Evolutionary conservation across 2,113 vertebrate genomes (phyloP).

Genomic region (Spermophilus dauricus): DNA sequence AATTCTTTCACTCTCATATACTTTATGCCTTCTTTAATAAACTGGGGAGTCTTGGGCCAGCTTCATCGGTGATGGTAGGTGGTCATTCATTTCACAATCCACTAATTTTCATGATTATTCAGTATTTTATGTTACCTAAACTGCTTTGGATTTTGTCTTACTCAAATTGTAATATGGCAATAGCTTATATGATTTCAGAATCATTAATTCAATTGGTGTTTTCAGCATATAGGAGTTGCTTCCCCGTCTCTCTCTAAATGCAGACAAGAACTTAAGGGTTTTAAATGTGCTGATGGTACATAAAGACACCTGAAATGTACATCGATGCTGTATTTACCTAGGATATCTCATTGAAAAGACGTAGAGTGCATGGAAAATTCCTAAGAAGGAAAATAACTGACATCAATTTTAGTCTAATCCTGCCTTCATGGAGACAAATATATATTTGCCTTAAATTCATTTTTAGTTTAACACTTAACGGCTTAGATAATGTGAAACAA

Average conservation of each 20-base stretch:
- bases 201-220: constrained; percentile 75
- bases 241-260: constrained; percentile 13
- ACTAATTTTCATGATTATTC: constrained; percentile 80
- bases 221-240: neutral
- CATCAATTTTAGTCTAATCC: neutral
- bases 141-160: constrained; percentile 72
- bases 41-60: constrained; percentile 69
- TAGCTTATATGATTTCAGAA: constrained; percentile 73
- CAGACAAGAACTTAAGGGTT: constrained; percentile 16
- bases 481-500: neutral
- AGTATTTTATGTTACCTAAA: constrained; percentile 80
- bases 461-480: neutral
- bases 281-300: neutral
- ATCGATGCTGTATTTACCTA: neutral
- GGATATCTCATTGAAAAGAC: neutral
- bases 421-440: neutral
- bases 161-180: constrained; percentile 65
- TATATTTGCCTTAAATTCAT: neutral
- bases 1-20: constrained; percentile 78
- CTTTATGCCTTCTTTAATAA: constrained; percentile 82
- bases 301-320: neutral
- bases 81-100: constrained; percentile 79
- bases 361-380: neutral
- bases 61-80: constrained; percentile 69
- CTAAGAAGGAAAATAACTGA: neutral